Conservation (phyloP, 1,140 invertebrate genomes). For the Camponotus floridanus region DNA sequence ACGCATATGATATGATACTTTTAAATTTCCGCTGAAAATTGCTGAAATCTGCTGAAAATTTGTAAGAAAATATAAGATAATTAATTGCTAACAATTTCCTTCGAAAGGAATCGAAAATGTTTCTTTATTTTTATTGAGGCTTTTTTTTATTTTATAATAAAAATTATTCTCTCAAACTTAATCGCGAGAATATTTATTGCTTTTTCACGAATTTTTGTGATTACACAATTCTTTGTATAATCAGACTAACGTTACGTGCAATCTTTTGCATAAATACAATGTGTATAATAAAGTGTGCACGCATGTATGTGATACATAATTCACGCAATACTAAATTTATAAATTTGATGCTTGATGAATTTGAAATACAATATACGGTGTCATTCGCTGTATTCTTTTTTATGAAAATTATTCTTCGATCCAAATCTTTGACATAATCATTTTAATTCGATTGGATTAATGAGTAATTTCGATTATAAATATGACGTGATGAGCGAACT, state of each 20-base stretch:
- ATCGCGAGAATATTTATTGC: not conserved
- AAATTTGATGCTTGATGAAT: not conserved
- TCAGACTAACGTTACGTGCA: conserved; percentile 60
- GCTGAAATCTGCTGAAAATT: conserved; percentile 3
- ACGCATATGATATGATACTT: not conserved
- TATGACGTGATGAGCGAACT: conserved; percentile 45
- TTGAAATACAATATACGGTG: not conserved
- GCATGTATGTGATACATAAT: not conserved
- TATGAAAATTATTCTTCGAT: not conserved
- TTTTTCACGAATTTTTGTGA: not conserved
- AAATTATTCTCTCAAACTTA: not conserved
- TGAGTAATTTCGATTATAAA: not conserved
- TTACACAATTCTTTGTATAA: conserved; percentile 71
- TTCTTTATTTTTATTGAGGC: not conserved
- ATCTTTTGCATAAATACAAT: conserved; percentile 74
- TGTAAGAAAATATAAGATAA: not conserved
- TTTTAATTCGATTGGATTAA: conserved; percentile 18
- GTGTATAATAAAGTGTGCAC: conserved; percentile 55
- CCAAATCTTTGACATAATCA: conserved; percentile 2
- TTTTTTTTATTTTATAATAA: not conserved
- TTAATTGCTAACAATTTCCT: not conserved
- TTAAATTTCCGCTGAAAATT: not conserved
- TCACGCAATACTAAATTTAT: conserved; percentile 5
- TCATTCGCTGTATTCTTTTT: conserved; percentile 7
- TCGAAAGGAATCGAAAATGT: not conserved